A percentile compares a stretch with the other conserved stretches of the same genome.
Evolutionary conservation across 2,113 vertebrate genomes (phyloP).

Genomic region (Crypturellus undulatus): DNA sequence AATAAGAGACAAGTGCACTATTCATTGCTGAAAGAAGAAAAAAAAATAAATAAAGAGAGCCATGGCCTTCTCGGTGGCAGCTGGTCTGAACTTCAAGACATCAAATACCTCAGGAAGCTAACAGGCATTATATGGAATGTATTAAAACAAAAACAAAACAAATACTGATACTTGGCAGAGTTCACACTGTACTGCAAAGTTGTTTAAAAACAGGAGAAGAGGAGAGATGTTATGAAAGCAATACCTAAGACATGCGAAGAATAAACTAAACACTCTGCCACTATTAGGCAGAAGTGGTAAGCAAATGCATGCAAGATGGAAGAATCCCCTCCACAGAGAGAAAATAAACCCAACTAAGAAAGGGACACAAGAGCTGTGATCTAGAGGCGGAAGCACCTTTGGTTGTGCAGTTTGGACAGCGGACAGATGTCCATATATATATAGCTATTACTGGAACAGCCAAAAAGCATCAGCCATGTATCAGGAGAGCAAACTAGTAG

Average conservation of each 20-base stretch:
- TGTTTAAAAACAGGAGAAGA: background rate
- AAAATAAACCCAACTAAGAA: background rate
- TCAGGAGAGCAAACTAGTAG: background rate
- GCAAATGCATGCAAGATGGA: background rate
- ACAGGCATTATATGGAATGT: background rate
- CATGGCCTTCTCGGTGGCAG: background rate
- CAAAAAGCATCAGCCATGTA: background rate
- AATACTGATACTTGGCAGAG: background rate
- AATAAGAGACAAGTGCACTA: conserved; percentile 68
- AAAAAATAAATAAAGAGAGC: background rate
- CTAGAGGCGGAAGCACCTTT: background rate
- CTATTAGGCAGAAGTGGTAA: background rate
- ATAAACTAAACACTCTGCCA: background rate
- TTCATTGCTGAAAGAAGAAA: conserved; percentile 49
- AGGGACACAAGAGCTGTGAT: background rate
- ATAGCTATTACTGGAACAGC: background rate
- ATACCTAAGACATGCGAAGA: background rate
- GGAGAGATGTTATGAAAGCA: background rate
- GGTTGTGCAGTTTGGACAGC: background rate
- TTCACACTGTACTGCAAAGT: background rate
- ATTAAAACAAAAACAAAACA: background rate
- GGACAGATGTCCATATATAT: background rate
- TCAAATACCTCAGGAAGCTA: conserved; percentile 44
- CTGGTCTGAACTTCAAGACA: conserved; percentile 32
- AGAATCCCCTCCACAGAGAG: background rate